Conservation (phyloP, 1,140 invertebrate genomes). For the Musca domestica region DNA sequence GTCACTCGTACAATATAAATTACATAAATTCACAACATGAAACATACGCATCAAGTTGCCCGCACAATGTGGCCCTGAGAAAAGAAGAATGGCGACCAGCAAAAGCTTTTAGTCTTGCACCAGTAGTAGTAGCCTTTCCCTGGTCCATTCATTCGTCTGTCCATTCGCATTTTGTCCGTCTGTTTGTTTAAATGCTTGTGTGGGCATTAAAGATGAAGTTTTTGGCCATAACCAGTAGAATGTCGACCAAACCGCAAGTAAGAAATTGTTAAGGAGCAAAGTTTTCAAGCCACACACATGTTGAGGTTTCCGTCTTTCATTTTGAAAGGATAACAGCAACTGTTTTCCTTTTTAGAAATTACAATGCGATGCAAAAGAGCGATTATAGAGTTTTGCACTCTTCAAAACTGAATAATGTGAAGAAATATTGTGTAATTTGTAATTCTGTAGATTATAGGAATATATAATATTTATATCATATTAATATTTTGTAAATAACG, state of each 20-base stretch:
- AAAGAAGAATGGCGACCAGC: slow-evolving; percentile 16
- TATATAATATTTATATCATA: too few species aligned
- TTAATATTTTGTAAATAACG: too few species aligned
- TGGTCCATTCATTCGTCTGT: background rate
- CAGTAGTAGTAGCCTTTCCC: background rate
- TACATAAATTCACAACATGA: slow-evolving; percentile 1
- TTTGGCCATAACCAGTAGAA: slow-evolving; percentile 1
- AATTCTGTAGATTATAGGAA: too few species aligned
- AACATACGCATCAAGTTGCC: slow-evolving; percentile 11
- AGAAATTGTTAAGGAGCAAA: slow-evolving; percentile 13
- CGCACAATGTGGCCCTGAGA: background rate
- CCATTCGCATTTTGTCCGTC: background rate
- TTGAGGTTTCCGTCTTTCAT: slow-evolving; percentile 5
- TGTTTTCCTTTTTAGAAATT: background rate
- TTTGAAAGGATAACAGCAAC: slow-evolving; percentile 10
- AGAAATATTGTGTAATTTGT: too few species aligned
- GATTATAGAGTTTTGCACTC: background rate
- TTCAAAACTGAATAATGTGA: too few species aligned
- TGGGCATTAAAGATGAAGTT: slow-evolving; percentile 15
- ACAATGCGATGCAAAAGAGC: background rate
- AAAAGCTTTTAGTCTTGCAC: background rate
- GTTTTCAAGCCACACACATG: slow-evolving; percentile 20
- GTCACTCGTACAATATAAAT: too few species aligned
- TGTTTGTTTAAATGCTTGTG: background rate
- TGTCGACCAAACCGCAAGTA: background rate